Base-by-base conservation (phyloP, 2,113 vertebrate species). In the Cottus gobio region DNA sequence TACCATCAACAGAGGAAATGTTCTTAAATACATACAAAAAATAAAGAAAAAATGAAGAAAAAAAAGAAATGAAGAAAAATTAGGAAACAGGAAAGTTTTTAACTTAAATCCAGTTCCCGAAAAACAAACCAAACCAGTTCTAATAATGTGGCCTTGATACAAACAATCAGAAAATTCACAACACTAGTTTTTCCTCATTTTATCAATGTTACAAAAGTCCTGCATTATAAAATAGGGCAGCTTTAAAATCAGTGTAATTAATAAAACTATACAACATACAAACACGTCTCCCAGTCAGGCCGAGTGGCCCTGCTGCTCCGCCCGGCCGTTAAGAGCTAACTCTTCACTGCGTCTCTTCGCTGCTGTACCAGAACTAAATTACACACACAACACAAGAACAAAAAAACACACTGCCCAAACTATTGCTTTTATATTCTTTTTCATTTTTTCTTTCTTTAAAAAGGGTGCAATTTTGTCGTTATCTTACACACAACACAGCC, bases 141-240 rank as follows among this genome's bases (percentile, higher is more conserved):
- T 97, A 97, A 94, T 96, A 96, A 97, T 92, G 96, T 96, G 96
- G 96, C 95, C 95, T 96, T 95, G 95, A 95, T 96, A 98, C 95
- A 96, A 97, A 98, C 96, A 96, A 96, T 97, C 96, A 96, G 96
- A 96, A 96, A 97, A 96, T 97, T 96, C 96, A 97, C 97, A 96
- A 99, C 97, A 97, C 97, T 96, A 97, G 95, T 96, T 97, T 96
- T 95, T 95, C 96, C 96, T 98, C 96, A 96, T 98, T 95, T 97
- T 96, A 97, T 98, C 96, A 97, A 98, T 96, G 96, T 97, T 99
- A 99, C 97, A 99, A 99, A 99, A 98, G 96, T 98, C 97, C 97
- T 98, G 98, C 97, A 96, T 98, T 98, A 99, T 96, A 99, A 99
- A 99, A 99, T 97, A 98, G 97, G 97, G 97, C 98, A 98, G 97